phyloP scores from a whole-genome alignment of 2,888 invertebrate species.

The Tetragonisca angustula region DNA sequence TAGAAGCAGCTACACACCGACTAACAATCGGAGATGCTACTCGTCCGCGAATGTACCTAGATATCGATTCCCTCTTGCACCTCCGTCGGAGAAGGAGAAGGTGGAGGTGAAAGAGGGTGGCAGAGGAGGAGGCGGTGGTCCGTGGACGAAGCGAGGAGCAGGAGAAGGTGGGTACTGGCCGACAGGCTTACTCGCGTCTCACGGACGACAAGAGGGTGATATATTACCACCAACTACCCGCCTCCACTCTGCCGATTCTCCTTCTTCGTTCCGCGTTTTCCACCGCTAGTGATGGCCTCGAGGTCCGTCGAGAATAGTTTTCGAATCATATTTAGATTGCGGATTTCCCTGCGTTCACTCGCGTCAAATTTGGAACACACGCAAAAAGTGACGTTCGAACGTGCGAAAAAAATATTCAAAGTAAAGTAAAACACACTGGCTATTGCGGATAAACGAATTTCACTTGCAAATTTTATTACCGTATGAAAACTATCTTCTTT shows the following conservation, averaged over 20 bases:
- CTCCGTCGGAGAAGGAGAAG: slow-evolving; percentile 63
- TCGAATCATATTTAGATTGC: neutral
- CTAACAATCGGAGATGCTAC: slow-evolving; percentile 52
- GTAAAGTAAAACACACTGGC: no score
- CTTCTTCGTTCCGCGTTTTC: slow-evolving; percentile 38
- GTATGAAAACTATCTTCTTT: no score
- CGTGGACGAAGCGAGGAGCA: slow-evolving; percentile 54
- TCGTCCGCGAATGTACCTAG: slow-evolving; percentile 58
- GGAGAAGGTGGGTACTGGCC: slow-evolving; percentile 76
- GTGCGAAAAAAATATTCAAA: no score
- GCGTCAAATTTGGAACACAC: neutral
- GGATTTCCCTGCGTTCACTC: neutral
- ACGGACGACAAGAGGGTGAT: slow-evolving; percentile 83
- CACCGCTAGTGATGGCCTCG: slow-evolving; percentile 52
- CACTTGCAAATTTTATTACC: no score
- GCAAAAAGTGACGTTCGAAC: no score
- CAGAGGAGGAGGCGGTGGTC: slow-evolving; percentile 55
- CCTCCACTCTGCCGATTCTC: slow-evolving; percentile 54
- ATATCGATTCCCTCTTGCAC: slow-evolving; percentile 76
- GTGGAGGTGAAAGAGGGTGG: slow-evolving; percentile 57
- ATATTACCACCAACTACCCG: slow-evolving; percentile 80
- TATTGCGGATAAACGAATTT: no score
- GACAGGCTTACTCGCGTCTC: slow-evolving; percentile 82
- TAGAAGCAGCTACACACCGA: slow-evolving; percentile 22
- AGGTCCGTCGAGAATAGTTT: neutral